Conservation (phyloP, 1,140 invertebrate genomes). For the Papilio xuthus region DNA sequence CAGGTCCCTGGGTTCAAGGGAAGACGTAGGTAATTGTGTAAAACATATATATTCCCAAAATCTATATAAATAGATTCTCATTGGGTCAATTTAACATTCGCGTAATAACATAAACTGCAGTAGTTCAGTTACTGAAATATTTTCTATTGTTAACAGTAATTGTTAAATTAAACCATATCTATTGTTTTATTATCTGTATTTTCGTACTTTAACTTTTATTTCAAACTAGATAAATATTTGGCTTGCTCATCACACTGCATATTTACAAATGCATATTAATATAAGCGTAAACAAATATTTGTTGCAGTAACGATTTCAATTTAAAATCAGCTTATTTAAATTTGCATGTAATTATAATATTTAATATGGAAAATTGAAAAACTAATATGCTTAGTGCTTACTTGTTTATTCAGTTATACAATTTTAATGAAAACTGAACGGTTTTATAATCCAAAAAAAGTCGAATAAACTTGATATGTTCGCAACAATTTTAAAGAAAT, state of each 20-base stretch:
- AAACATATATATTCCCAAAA: too few relatives aligned
- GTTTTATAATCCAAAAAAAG: neutral
- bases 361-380: slow-evolving; percentile 8
- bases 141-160: neutral
- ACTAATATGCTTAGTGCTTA: slow-evolving; percentile 32
- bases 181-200: neutral
- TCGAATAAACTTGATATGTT: too few relatives aligned
- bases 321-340: slow-evolving; percentile 8
- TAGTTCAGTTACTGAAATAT: neutral
- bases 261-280: slow-evolving; percentile 21
- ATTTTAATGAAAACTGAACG: neutral
- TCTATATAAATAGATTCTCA: too few relatives aligned
- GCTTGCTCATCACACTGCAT: neutral
- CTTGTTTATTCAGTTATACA: neutral
- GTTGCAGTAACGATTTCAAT: slow-evolving; percentile 17
- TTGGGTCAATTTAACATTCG: too few relatives aligned
- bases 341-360: slow-evolving; percentile 2
- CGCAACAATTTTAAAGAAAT: too few relatives aligned
- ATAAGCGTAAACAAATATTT: slow-evolving; percentile 18
- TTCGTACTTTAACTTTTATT: neutral
- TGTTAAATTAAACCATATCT: too few relatives aligned
- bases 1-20: too few relatives aligned
- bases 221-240: slow-evolving; percentile 9
- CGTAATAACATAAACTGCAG: too few relatives aligned
- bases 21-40: too few relatives aligned